Conservation (phyloP, 2,888 invertebrate genomes). For the Apamea anceps region DNA sequence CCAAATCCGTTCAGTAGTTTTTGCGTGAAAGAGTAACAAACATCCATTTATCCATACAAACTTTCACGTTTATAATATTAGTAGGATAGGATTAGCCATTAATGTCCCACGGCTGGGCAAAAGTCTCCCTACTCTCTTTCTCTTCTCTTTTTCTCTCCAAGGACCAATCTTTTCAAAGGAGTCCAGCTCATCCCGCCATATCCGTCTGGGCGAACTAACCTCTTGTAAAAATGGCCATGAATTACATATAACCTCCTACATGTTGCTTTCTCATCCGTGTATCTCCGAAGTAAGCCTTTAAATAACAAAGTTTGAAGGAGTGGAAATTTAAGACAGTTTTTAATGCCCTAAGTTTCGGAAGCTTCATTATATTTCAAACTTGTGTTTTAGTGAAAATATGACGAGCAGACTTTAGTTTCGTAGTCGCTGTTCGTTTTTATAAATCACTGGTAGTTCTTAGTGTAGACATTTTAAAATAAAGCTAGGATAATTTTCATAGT, state of each 20-base stretch:
- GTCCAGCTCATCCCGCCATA: background rate
- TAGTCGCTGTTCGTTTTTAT: background rate
- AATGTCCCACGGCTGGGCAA: background rate
- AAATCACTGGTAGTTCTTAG: background rate
- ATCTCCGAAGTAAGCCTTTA: constrained; percentile 42
- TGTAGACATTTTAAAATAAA: background rate
- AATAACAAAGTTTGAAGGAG: constrained; percentile 46
- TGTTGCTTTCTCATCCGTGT: constrained; percentile 21
- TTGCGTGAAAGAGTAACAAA: too few relatives aligned
- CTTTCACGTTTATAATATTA: too few relatives aligned
- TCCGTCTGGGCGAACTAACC: background rate
- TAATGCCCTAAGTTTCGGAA: constrained; percentile 50
- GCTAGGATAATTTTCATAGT: background rate
- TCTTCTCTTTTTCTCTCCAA: background rate
- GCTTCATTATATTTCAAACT: constrained; percentile 42
- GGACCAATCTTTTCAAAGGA: too few relatives aligned
- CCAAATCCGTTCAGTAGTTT: too few relatives aligned
- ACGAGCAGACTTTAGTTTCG: constrained; percentile 26
- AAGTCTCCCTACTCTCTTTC: background rate
- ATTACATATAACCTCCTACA: background rate
- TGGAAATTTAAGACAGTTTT: constrained; percentile 48
- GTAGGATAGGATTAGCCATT: too few relatives aligned
- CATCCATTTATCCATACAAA: too few relatives aligned
- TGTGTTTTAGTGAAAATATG: constrained; percentile 46
- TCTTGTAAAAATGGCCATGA: background rate